Base-by-base conservation (phyloP, 2,113 vertebrate species). In the Ctenomys sociabilis region DNA sequence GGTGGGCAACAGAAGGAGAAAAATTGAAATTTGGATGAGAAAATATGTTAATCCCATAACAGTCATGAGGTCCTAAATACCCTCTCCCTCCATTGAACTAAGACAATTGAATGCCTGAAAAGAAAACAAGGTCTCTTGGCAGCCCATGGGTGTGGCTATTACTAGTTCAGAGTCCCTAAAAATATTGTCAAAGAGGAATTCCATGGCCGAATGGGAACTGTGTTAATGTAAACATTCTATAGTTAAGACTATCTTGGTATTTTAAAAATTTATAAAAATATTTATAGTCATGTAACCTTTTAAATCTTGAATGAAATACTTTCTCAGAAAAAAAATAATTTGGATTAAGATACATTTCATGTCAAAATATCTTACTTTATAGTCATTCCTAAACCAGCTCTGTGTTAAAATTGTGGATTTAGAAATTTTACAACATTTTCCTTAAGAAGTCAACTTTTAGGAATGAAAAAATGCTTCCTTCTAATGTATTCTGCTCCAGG, bases 271-370 rank as follows among this genome's bases (percentile, higher is more conserved):
- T 5, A 13, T 30, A 52, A 87, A 80, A 73, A 8, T 83, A 78
- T 72, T 77, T 59, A 14, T 7, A 92, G 24, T 35, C 45, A 11
- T 49, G 19, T 54, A 80, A 80, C 37, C 28, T 54, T 80, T 35
- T 52, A 32, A 85, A 32, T 63, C 32, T 57, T 87, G 68, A 73
- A 80, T 91, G n/a, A 90, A 14, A 12, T 61, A 0, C 8, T 88
- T 81, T 81, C 40, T 86, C 24, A 68, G 54, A 19, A 88, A 95
- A 19, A 85, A 95, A 85, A 73, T 19, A 32, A 32, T 86, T 93
- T 72, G n/a, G 82, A 43, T 91, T 81, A 40, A 59, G 40, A 66
- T 91, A 2, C 13, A 52, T 90, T 95, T 66, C 19, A 10, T 72
- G 9, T 73, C 21, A 92, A 61, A 49, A 26, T 82, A 70, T 30